Evolutionary conservation across 2,113 vertebrate species (phyloP).

Genomic region (Cryptotis parvus): DNA sequence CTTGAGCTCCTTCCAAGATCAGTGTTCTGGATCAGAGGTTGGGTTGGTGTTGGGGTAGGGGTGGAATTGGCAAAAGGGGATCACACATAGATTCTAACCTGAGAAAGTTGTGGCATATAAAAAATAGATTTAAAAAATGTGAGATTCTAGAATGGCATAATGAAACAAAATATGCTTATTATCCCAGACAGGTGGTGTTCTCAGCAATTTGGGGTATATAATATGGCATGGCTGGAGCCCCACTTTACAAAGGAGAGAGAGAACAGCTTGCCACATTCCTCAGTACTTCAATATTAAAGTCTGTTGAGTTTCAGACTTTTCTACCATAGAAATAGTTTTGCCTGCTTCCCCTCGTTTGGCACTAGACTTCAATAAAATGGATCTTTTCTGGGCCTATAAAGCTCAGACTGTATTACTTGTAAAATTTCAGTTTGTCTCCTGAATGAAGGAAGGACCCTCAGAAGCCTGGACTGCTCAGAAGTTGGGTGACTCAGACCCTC

Average conservation of each 20-base stretch:
- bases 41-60: neutral
- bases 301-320: neutral
- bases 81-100: neutral
- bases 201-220: neutral
- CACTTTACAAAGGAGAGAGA: neutral
- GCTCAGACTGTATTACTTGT: neutral
- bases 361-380: slow-evolving; percentile 3
- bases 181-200: neutral
- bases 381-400: slow-evolving; percentile 33
- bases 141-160: no score
- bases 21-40: neutral
- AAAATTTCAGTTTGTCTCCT: neutral
- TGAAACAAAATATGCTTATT: neutral
- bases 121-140: neutral
- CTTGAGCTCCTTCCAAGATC: neutral
- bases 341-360: neutral
- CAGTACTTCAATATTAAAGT: slow-evolving; percentile 7
- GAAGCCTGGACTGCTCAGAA: neutral
- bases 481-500: neutral
- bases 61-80: no score
- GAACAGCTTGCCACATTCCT: neutral
- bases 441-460: neutral
- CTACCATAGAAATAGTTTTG: slow-evolving; percentile 39
- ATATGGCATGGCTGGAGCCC: neutral
- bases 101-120: neutral